These are phyloP conservation scores for Cephus rjabovi DNA, from an alignment of 2,888 invertebrate species.

Conservation along the genomic window DNA sequence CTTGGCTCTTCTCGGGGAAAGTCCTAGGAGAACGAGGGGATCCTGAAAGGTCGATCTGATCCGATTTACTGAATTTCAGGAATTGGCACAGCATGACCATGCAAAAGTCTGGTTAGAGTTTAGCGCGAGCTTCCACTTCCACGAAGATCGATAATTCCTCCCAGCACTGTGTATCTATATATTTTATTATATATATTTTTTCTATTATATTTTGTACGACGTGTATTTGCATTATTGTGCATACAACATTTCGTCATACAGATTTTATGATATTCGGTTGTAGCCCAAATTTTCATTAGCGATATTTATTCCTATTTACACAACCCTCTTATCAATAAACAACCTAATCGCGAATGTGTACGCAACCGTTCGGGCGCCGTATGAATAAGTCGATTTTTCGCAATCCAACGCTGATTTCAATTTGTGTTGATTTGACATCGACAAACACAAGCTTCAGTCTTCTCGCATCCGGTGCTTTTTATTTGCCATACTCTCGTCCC, in stretches of 20 bases:
- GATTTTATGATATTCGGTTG: not conserved
- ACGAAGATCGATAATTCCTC: not conserved
- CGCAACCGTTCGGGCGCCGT: constrained; percentile 16
- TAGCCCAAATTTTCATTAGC: not conserved
- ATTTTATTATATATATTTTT: not conserved
- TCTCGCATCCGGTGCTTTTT: constrained; percentile 36
- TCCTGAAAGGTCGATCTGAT: not conserved
- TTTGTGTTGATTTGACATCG: constrained; percentile 62
- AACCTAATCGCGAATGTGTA: not conserved
- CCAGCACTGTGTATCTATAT: not conserved
- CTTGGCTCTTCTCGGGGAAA: not conserved
- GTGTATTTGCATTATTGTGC: too few species aligned
- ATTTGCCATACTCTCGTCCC: constrained; percentile 56
- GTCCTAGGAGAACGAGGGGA: not conserved
- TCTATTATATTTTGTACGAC: not conserved
- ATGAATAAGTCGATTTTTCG: constrained; percentile 36
- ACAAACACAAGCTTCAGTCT: constrained; percentile 54
- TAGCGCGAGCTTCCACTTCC: not conserved
- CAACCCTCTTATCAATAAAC: not conserved
- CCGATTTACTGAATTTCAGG: constrained; percentile 26
- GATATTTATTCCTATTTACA: not conserved
- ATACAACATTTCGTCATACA: not conserved
- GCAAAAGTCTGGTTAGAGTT: constrained; percentile 35
- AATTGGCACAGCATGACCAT: constrained; percentile 59
- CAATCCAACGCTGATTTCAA: constrained; percentile 58